Evolutionary conservation across 2,797 vertebrate genomes (phyloP).

Genomic region (Epinephelus coioides): DNA sequence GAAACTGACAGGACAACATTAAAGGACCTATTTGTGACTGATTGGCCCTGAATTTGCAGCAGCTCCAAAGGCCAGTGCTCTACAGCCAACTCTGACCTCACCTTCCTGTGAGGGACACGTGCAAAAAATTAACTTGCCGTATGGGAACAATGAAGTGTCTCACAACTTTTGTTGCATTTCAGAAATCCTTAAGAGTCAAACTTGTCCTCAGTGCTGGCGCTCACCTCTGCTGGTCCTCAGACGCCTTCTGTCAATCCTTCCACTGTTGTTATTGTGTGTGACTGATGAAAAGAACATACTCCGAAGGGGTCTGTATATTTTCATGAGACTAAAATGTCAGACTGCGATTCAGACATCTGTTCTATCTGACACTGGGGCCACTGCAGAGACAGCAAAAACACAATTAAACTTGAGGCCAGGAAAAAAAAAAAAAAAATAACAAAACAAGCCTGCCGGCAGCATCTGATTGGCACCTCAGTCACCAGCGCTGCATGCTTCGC

Average conservation of each 20-base stretch:
- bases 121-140: neutral
- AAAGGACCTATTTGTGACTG: neutral
- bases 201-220: neutral
- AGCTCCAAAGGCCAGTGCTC: neutral
- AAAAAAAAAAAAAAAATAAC: constrained; percentile 40
- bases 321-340: constrained; percentile 77
- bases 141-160: constrained; percentile 27
- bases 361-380: constrained; percentile 66
- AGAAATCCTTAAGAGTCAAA: constrained; percentile 11
- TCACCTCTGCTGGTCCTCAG: constrained; percentile 30
- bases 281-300: constrained; percentile 54
- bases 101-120: neutral
- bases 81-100: constrained; percentile 15
- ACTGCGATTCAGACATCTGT: constrained; percentile 70
- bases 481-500: constrained; percentile 34
- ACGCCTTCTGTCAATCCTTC: constrained; percentile 42
- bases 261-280: constrained; percentile 52
- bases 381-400: constrained; percentile 57
- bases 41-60: constrained; percentile 1
- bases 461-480: constrained; percentile 63
- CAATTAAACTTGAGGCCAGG: constrained; percentile 74
- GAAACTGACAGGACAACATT: neutral
- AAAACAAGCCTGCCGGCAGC: constrained; percentile 43
- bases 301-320: constrained; percentile 58
- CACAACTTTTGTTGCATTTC: constrained; percentile 4